These are phyloP conservation scores for Palaemon carinicauda DNA, from an alignment of 1,140 invertebrate species.

Conservation along the genomic window DNA sequence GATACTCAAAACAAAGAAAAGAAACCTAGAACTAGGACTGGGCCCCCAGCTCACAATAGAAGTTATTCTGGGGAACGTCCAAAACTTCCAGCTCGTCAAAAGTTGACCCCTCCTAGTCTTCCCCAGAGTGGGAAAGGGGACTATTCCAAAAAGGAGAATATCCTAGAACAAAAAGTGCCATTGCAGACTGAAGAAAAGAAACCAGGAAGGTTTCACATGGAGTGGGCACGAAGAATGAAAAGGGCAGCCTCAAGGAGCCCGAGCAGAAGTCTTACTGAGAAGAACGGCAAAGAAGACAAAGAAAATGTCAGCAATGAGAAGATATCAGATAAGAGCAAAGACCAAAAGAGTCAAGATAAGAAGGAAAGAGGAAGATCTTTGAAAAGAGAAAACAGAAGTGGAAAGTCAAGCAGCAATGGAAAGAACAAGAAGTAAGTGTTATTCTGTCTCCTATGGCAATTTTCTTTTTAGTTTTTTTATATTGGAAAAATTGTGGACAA, in stretches of 20 bases:
- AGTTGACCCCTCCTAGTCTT: slow-evolving; percentile 20
- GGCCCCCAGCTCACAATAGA: slow-evolving; percentile 8
- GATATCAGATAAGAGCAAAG: slow-evolving; percentile 24
- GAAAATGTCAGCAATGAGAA: slow-evolving; percentile 34
- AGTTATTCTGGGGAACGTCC: slow-evolving; percentile 43
- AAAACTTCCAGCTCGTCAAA: slow-evolving; percentile 28
- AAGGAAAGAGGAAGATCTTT: slow-evolving; percentile 53
- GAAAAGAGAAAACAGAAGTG: slow-evolving; percentile 43
- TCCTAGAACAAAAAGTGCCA: slow-evolving; percentile 16
- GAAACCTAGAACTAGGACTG: slow-evolving; percentile 34
- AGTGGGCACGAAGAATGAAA: slow-evolving; percentile 50
- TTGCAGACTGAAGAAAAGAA: slow-evolving; percentile 26
- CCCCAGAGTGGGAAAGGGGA: neutral
- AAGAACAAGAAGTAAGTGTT: slow-evolving; percentile 38
- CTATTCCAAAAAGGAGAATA: neutral
- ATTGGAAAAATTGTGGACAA: too few relatives aligned
- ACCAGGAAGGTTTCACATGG: slow-evolving; percentile 20
- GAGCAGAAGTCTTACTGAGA: slow-evolving; percentile 6
- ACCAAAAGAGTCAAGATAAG: slow-evolving; percentile 12
- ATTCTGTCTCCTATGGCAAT: neutral
- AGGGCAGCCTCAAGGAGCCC: slow-evolving; percentile 49
- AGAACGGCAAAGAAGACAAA: slow-evolving; percentile 32
- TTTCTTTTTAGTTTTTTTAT: too few relatives aligned
- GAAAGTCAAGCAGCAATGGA: slow-evolving; percentile 25
- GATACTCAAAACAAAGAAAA: slow-evolving; percentile 36